Evolutionary conservation across 2,113 vertebrate genomes (phyloP), one percentile per base, ranked within the genome.

Genomic region (Pyrgilauda ruficollis): DNA sequence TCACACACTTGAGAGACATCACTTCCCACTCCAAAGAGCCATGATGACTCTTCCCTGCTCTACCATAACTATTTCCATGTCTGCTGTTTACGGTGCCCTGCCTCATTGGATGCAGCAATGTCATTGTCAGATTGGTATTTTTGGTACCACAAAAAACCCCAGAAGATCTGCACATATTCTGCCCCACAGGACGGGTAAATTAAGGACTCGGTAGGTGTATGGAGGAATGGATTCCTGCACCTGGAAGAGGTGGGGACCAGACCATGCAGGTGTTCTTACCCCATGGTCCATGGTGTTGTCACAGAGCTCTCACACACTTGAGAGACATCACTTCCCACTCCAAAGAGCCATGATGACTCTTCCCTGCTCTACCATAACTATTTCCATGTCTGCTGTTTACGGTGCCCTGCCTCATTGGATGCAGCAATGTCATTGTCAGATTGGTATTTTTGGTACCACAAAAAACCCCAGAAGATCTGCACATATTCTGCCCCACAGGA

Each of bases 241-340:
- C n/a, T 20, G 52, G n/a, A 53, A 46, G 43, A 50, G 58, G 15
- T 52, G 61, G 77, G 39, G 43, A 73, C 49, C 49, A 43, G 39
- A 3, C 0, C 3, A n/a, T 22, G 31, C 16, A 24, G n/a, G 5
- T 69, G 55, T 55, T 44, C 72, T 66, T 37, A 61, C 10, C 10
- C 30, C 11, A 1, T 8, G 14, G 27, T 14, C 1, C 3, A 6
- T 18, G 72, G 46, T 23, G 56, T 15, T 1, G 1, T n/a, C 63
- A 72, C 21, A 76, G 62, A 80, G 22, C 27, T 53, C 78, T 75
- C 70, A 21, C 10, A 13, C 56, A 1, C 46, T 33, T 8, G 15
- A 46, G 78, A 84, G 64, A 33, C 16, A 22, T 44, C n/a, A 7
- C 28, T 62, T 82, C 55, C 55, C 10, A 0, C 56, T 66, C 74